Evolutionary conservation across 2,797 vertebrate genomes (phyloP).

Genomic region (Arrhamphus sclerolepis): DNA sequence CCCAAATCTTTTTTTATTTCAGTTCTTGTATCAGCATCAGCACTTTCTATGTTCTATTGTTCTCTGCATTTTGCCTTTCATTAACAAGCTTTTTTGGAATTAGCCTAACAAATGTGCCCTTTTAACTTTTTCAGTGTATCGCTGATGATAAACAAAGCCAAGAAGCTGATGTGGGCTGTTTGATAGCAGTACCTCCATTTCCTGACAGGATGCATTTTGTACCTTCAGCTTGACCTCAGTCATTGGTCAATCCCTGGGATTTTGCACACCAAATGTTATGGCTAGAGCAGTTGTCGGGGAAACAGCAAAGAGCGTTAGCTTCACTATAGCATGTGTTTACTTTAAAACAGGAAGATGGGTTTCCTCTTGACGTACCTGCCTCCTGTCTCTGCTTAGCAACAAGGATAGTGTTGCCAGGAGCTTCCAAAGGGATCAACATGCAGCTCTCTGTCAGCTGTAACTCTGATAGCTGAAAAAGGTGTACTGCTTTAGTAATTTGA

Average conservation of each 20-base stretch:
- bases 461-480: no score
- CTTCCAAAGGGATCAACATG: constrained; percentile 20
- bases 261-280: constrained; percentile 13
- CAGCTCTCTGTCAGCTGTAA: background rate
- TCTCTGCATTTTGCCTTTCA: no score
- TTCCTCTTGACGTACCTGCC: constrained; percentile 23
- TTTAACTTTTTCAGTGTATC: background rate
- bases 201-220: constrained; percentile 4
- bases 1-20: no score
- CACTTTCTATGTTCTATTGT: no score
- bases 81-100: no score
- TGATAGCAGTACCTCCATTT: constrained; percentile 2
- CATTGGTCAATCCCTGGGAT: background rate
- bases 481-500: no score
- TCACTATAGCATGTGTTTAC: constrained; percentile 16
- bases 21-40: no score
- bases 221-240: constrained; percentile 7
- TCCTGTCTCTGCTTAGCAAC: constrained; percentile 38
- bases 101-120: background rate
- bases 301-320: constrained; percentile 9
- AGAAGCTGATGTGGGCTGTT: background rate
- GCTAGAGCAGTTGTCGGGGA: background rate
- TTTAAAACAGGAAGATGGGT: constrained; percentile 42
- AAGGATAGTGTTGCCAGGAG: constrained; percentile 12
- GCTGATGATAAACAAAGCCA: constrained; percentile 11